These are phyloP conservation scores for Cynopterus brachyotis DNA, from an alignment of 2,113 vertebrate genomes.

Conservation along the genomic window DNA sequence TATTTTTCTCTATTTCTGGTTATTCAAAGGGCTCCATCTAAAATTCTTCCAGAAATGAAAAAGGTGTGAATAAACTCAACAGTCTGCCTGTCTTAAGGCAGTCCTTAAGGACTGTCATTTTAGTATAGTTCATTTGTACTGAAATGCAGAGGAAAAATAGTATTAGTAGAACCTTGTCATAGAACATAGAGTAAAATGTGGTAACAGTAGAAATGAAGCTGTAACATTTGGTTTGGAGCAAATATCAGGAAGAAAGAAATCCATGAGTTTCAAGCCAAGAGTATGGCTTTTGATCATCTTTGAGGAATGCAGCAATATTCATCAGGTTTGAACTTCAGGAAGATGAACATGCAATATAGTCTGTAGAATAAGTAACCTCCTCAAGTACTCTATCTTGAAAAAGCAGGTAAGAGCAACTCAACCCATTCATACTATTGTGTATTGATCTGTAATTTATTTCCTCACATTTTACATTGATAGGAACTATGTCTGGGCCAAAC, in stretches of 20 bases:
- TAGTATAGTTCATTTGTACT: background rate
- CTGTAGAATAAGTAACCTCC: background rate
- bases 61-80: background rate
- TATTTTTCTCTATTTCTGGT: background rate
- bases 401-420: background rate
- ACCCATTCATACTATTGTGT: background rate
- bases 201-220: background rate
- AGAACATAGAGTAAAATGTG: background rate
- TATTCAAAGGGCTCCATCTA: background rate
- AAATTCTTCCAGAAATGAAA: background rate
- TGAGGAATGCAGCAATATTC: background rate
- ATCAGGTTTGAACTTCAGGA: background rate
- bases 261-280: background rate
- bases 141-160: background rate
- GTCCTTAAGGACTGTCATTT: background rate
- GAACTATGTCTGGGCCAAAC: background rate
- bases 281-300: background rate
- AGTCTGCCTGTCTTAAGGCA: background rate
- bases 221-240: background rate
- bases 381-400: background rate
- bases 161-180: background rate
- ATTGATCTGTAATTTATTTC: background rate
- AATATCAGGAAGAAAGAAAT: background rate
- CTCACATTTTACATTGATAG: background rate
- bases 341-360: background rate